Evolutionary conservation across 2,113 vertebrate genomes (phyloP).

Genomic region (Tonatia bakeri): DNA sequence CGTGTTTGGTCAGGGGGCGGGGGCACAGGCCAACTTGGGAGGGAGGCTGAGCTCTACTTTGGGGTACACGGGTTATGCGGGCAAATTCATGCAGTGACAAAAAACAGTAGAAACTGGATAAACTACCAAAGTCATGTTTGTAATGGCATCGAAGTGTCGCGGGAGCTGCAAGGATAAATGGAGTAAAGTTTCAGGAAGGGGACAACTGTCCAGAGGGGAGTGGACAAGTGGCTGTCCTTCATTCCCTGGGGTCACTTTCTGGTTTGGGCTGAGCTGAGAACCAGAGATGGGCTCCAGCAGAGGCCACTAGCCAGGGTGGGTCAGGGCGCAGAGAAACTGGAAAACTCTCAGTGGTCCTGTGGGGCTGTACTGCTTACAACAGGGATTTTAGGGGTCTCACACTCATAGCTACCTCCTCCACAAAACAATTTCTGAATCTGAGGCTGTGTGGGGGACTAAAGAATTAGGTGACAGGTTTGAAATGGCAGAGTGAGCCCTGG

Average conservation of each 20-base stretch:
- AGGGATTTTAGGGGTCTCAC: background rate
- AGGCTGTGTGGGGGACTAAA: background rate
- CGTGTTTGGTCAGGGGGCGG: too few species aligned
- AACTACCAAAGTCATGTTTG: background rate
- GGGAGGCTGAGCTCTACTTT: background rate
- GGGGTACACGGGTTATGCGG: too few species aligned
- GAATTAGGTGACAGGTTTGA: background rate
- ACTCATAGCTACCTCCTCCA: background rate
- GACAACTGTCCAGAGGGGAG: background rate
- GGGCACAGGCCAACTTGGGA: background rate
- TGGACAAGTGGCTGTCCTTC: accelerated
- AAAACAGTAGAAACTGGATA: background rate
- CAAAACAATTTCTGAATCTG: background rate
- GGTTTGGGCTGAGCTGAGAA: background rate
- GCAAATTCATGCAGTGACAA: background rate
- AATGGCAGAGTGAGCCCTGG: background rate
- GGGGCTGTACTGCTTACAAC: background rate
- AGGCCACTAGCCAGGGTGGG: background rate
- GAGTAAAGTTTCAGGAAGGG: background rate
- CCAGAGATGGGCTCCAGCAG: background rate
- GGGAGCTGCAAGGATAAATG: background rate
- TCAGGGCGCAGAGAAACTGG: background rate
- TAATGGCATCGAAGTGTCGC: background rate
- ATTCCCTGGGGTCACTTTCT: background rate
- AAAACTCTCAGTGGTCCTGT: background rate